A percentile compares a stretch with the other conserved stretches of the same genome.
Conservation (phyloP, 2,113 vertebrate genomes). For the Poecilia latipinna region DNA sequence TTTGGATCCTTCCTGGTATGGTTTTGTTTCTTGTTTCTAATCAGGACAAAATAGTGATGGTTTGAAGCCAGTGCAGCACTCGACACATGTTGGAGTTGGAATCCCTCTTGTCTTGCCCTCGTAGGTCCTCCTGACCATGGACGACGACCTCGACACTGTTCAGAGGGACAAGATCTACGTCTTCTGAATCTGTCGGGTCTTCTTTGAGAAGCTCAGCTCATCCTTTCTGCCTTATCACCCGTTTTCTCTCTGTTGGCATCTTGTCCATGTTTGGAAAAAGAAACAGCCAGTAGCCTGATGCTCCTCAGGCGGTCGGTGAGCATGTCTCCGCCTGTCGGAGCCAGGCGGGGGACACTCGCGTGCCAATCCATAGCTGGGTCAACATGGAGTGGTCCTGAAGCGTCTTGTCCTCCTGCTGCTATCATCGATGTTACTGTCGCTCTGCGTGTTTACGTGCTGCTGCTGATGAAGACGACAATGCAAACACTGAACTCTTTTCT, state of each 20-base stretch:
- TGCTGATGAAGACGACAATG: conserved; percentile 31
- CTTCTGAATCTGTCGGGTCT: conserved; percentile 75
- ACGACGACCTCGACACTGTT: conserved; percentile 91
- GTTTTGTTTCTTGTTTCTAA: not conserved
- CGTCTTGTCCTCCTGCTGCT: conserved; percentile 55
- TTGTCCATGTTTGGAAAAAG: conserved; percentile 23
- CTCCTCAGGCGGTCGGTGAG: not conserved
- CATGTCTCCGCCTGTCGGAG: conserved; percentile 20
- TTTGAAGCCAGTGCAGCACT: not conserved
- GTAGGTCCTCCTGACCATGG: conserved; percentile 94
- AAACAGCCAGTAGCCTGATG: conserved; percentile 49
- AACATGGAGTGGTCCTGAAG: conserved; percentile 30
- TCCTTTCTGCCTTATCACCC: conserved; percentile 65
- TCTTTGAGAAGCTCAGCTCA: conserved; percentile 33
- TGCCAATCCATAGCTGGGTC: conserved; percentile 61
- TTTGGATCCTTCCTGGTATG: conserved; percentile 96
- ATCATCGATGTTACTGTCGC: conserved; percentile 53
- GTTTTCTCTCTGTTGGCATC: conserved; percentile 10
- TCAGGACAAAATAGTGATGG: not conserved
- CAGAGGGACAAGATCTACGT: conserved; percentile 97
- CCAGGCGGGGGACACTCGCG: conserved; percentile 51
- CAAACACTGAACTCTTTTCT: conserved; percentile 5
- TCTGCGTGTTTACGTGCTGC: conserved; percentile 55
- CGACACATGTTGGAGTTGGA: not conserved
- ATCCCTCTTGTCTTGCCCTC: not conserved